Percentiles rank a stretch among this genome's conserved stretches.
Evolutionary conservation across 1,140 invertebrate species (phyloP).

Genomic region (Lepidurus arcticus): DNA sequence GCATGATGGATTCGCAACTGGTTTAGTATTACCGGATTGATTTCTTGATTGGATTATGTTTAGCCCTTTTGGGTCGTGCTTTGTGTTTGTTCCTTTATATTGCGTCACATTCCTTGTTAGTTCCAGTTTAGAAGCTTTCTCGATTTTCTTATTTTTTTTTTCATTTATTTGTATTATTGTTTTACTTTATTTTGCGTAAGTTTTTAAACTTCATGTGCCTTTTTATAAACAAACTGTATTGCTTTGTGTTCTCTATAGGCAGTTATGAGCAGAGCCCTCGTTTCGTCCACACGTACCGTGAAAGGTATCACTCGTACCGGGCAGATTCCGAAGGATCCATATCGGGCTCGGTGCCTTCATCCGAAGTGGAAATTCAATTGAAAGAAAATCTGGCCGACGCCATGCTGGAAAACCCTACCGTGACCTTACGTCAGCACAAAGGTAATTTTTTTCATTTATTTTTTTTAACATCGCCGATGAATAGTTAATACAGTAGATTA

Average conservation of each 20-base stretch:
- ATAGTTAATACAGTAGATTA: background rate
- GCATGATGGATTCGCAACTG: background rate
- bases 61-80: background rate
- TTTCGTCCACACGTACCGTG: conserved; percentile 65
- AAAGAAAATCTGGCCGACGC: conserved; percentile 88
- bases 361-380: conserved; percentile 63
- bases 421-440: conserved; percentile 49
- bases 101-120: background rate
- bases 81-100: background rate
- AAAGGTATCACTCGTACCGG: conserved; percentile 43
- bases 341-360: conserved; percentile 27
- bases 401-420: conserved; percentile 74
- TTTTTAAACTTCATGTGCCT: background rate
- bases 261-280: conserved; percentile 85
- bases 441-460: conserved; percentile 48
- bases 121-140: too few relatives aligned
- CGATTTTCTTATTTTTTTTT: conserved; percentile 41
- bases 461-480: conserved; percentile 9
- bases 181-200: background rate
- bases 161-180: background rate
- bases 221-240: conserved; percentile 17
- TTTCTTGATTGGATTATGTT: background rate
- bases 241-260: conserved; percentile 49
- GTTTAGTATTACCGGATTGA: background rate
- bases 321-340: conserved; percentile 34